Base-by-base conservation (phyloP, 1,140 invertebrate species). In the Carcinoscorpius rotundicauda region DNA sequence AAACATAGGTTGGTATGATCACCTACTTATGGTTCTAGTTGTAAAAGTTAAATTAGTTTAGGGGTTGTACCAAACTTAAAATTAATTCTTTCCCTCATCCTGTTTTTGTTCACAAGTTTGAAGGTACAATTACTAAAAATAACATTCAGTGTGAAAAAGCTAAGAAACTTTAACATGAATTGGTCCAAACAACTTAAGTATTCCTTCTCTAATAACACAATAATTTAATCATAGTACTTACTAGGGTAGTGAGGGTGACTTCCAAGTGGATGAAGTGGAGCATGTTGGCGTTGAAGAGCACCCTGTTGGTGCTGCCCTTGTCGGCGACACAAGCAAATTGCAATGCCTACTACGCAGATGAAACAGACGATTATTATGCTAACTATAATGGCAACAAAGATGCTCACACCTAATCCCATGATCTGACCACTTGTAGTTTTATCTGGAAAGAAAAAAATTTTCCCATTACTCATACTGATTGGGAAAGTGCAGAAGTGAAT, bases 311-410 rank as follows among this genome's bases (percentile, higher is more conserved):
- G 53, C 53, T 6, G n/a, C 53, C 53, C 53, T 55, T 55, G 53
- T 66, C 84, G 81, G 52, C 86, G 82, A 75, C 86, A 91, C 69
- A 88, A 81, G 77, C 87, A 91, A 69, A 88, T 81, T 48, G 84
- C 81, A 10, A 84, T 77, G 53, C 81, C 83, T 56, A 85, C 82
- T n/a, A 85, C 82, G 64, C 83, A 80, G 29, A 84, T 83, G 67
- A 83, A 82, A 68, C 73, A 76, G 64, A 86, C 78, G 68, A 91
- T 78, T 68, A 86, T 77, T 52, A 82, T 78, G 68, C 83, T 84
- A 51, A 87, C 83, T 9, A 87, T 81, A 60, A 83, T 80, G 51
- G 86, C 80, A 58, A 86, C 84, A 74, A 92, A 86, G 81, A 87
- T 85, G 62, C 85, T 83, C 70, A 84, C 81, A 70, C 86, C 85